These are phyloP conservation scores for Dromius quadrimaculatus DNA, from an alignment of 2,888 invertebrate genomes.

Conservation along the genomic window DNA sequence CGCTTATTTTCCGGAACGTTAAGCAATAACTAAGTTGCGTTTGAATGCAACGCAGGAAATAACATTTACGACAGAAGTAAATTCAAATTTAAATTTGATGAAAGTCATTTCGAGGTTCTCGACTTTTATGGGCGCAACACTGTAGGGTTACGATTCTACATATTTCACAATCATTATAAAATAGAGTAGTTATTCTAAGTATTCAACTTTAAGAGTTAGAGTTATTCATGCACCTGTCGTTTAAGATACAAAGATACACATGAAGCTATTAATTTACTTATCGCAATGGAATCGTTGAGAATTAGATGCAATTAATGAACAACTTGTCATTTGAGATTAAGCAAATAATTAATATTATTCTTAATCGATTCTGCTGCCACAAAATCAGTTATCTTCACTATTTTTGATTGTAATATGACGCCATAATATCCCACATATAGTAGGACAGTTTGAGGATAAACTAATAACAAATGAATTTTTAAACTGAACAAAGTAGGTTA, in stretches of 20 bases:
- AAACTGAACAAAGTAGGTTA: too few relatives aligned
- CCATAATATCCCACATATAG: too few relatives aligned
- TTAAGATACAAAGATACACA: neutral
- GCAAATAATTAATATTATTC: slow-evolving; percentile 12
- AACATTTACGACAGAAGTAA: slow-evolving; percentile 1
- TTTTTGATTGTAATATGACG: too few relatives aligned
- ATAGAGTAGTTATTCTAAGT: slow-evolving; percentile 19
- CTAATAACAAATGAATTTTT: too few relatives aligned
- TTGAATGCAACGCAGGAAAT: slow-evolving; percentile 11
- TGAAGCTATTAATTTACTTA: slow-evolving; percentile 35
- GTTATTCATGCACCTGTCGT: slow-evolving; percentile 8
- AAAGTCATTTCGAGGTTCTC: neutral
- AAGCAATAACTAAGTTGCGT: neutral
- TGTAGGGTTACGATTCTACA: slow-evolving; percentile 23
- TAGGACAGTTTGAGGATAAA: too few relatives aligned
- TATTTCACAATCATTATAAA: slow-evolving; percentile 29
- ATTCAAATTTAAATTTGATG: slow-evolving; percentile 9
- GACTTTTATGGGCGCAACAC: slow-evolving; percentile 8
- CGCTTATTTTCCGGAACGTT: neutral
- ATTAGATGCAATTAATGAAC: slow-evolving; percentile 31
- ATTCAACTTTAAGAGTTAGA: neutral
- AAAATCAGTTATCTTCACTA: too few relatives aligned
- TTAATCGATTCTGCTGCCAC: neutral
- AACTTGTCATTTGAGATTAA: slow-evolving; percentile 28
- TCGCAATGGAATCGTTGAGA: slow-evolving; percentile 21